Percentiles rank a stretch among this genome's conserved stretches.
phyloP scores from a whole-genome alignment of 2,797 vertebrate species.

The Pterois miles region DNA sequence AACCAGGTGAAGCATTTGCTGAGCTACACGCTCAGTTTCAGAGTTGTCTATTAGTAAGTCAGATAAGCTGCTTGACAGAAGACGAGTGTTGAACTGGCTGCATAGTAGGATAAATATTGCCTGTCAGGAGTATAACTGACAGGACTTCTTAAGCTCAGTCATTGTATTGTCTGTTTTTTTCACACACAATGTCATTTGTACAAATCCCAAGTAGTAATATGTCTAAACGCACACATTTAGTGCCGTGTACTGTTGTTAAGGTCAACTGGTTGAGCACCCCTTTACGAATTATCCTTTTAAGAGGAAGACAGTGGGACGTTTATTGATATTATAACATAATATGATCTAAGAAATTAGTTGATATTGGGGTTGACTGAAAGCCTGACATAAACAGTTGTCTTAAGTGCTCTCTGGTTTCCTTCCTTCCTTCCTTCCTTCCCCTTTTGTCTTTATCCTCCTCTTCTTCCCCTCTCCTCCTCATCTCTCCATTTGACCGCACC shows the following conservation, averaged over 20 bases:
- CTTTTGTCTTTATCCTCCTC: too few species aligned
- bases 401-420: conserved; percentile 41
- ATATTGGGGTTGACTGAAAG: not conserved
- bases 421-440: not conserved
- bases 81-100: not conserved
- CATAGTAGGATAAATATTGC: not conserved
- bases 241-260: not conserved
- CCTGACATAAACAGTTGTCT: conserved; percentile 39
- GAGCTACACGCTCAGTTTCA: not conserved
- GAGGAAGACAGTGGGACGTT: not conserved
- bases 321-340: not conserved
- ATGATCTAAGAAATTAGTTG: not conserved
- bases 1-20: not conserved
- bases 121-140: not conserved
- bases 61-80: not conserved
- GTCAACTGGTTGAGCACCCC: conserved; percentile 1
- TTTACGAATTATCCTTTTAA: not conserved
- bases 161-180: not conserved
- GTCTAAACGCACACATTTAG: not conserved
- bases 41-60: not conserved
- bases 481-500: not conserved
- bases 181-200: not conserved
- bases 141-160: not conserved
- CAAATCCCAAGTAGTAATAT: not conserved
- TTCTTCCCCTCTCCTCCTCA: not conserved